These are phyloP conservation scores for Planococcus citri DNA, from an alignment of 1,140 invertebrate species.

Conservation along the genomic window DNA sequence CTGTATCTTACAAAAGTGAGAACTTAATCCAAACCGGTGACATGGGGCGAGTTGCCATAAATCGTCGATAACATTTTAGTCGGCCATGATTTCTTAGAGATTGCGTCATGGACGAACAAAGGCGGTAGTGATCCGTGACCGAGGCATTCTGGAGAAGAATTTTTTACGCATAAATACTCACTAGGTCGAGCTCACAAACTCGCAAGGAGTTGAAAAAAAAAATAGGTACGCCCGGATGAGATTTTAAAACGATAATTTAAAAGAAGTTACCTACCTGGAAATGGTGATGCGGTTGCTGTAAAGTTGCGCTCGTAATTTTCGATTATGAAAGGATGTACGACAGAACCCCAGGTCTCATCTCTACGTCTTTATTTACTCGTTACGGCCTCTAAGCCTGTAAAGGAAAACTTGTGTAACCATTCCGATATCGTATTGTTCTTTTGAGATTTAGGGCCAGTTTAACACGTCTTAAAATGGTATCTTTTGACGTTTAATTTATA, in stretches of 20 bases:
- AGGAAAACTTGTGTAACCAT: background rate
- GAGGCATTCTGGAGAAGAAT: background rate
- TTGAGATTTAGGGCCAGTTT: background rate
- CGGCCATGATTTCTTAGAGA: background rate
- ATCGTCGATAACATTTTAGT: background rate
- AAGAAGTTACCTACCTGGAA: background rate
- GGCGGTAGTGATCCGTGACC: background rate
- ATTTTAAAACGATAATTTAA: slow-evolving; percentile 2
- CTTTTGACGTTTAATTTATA: background rate
- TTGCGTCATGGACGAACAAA: background rate
- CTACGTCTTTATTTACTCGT: slow-evolving; percentile 7
- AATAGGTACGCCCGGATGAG: background rate
- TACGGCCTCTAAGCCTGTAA: background rate
- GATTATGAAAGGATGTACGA: background rate
- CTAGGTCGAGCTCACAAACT: too few species aligned
- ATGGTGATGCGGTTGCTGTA: background rate
- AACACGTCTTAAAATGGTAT: background rate
- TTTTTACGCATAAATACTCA: background rate
- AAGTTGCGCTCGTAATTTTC: slow-evolving; percentile 2
- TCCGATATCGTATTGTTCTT: background rate
- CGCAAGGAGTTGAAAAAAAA: background rate
- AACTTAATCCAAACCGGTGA: background rate
- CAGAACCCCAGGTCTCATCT: background rate
- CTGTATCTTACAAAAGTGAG: background rate
- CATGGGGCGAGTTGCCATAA: background rate